phyloP scores from a whole-genome alignment of 1,140 invertebrate species.

The Chironomus striatipennis region DNA sequence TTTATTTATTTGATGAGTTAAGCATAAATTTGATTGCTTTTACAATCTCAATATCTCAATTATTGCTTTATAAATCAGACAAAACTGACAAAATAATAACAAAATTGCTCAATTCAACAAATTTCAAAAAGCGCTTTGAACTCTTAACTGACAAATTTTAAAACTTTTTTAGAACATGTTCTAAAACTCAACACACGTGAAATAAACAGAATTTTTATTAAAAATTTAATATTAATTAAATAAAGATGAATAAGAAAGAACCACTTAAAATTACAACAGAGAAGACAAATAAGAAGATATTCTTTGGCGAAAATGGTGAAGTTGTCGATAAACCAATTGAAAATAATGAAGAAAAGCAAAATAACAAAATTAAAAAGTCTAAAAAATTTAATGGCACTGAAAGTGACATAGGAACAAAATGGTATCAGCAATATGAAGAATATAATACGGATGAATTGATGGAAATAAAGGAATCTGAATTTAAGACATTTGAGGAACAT shows the following conservation, averaged over 20 bases:
- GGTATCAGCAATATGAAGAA: conserved; percentile 34
- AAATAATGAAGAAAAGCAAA: conserved; percentile 26
- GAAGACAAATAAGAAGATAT: conserved; percentile 32
- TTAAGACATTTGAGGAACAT: conserved; percentile 34
- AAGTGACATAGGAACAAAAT: conserved; percentile 32
- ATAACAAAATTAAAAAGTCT: not conserved
- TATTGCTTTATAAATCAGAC: too few species aligned
- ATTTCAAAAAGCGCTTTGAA: too few species aligned
- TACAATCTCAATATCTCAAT: too few species aligned
- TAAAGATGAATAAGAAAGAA: not conserved
- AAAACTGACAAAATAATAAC: too few species aligned
- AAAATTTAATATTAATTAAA: not conserved
- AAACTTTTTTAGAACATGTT: too few species aligned
- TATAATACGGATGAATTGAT: conserved; percentile 34
- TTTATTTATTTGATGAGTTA: too few species aligned
- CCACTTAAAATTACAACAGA: not conserved
- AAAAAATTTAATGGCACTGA: conserved; percentile 27
- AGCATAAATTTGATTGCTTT: too few species aligned
- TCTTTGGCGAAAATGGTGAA: conserved; percentile 35
- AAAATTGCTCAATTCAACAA: too few species aligned
- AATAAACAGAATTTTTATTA: too few species aligned
- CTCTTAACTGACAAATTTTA: too few species aligned
- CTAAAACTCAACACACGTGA: too few species aligned
- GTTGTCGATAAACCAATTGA: conserved; percentile 26
- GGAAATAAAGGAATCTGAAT: conserved; percentile 38